Evolutionary conservation across 2,113 vertebrate genomes (phyloP).

Genomic region (Neotoma lepida): DNA sequence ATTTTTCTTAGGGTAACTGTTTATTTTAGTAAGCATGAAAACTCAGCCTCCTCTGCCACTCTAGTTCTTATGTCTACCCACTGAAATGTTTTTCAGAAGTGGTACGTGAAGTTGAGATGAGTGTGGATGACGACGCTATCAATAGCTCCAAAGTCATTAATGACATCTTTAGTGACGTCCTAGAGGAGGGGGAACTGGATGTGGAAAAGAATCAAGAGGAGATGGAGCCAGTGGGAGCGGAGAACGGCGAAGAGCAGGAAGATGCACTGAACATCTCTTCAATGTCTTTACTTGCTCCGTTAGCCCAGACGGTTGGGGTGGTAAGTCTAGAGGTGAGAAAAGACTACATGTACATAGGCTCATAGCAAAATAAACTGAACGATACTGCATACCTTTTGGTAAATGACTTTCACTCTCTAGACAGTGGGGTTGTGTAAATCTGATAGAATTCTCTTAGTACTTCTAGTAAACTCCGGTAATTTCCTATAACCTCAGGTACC

Average conservation of each 20-base stretch:
- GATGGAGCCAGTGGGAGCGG: conserved; percentile 78
- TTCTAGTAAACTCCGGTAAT: neutral
- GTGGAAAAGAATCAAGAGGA: conserved; percentile 82
- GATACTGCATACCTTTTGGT: neutral
- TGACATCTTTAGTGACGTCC: conserved; percentile 91
- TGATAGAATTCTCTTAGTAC: neutral
- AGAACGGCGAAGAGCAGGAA: conserved; percentile 86
- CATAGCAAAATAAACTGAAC: neutral
- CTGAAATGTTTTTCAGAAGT: conserved; percentile 79
- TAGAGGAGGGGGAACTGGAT: conserved; percentile 87
- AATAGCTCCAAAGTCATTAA: conserved; percentile 94
- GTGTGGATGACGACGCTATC: conserved; percentile 83
- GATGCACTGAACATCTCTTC: conserved; percentile 96
- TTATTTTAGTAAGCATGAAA: neutral
- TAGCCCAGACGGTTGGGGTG: conserved; percentile 94
- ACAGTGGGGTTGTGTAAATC: neutral
- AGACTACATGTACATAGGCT: neutral
- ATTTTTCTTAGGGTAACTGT: neutral
- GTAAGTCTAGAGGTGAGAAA: conserved; percentile 89
- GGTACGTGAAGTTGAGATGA: conserved; percentile 84
- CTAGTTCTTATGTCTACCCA: neutral
- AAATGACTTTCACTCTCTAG: neutral
- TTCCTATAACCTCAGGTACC: neutral
- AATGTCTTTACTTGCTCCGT: conserved; percentile 96
- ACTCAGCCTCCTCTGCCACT: neutral